Base-by-base conservation (phyloP, 2,113 vertebrate species). In the Opisthocomus hoazin region DNA sequence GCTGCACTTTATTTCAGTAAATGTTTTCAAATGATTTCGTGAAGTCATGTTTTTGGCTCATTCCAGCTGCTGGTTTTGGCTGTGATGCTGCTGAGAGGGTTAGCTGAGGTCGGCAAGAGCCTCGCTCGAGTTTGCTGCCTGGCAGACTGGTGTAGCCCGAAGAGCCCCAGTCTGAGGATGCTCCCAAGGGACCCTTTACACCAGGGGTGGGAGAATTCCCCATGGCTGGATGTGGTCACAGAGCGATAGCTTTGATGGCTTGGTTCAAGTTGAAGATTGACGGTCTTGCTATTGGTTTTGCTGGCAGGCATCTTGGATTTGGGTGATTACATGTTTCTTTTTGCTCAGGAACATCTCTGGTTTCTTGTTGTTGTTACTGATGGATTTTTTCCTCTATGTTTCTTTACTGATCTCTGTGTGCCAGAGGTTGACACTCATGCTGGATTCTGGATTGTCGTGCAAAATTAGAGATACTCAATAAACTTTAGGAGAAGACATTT, bases 21-120 rank as follows among this genome's bases (percentile, higher is more conserved):
- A 81, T 90, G 96, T 97, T 96, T 92, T 91, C 93, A 94, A 94
- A 89, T 71, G 95, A 80, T 92, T 86, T 91, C 4, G n/a, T 94
- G 95, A 84, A 97, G 91, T 98, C 93, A 96, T 96, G 93, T 34
- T 87, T 97, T 94, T 96, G 96, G 95, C 87, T 92, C 69, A 58
- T 87, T 74, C 36, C 92, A 81, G 75, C 94, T 92, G 91, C 89
- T 95, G 68, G 2, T 93, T 94, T 97, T 96, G 97, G 94, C 91
- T 78, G 84, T 2, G 1, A 1, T 41, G 57, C 87, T 90, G 48
- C 88, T 79, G 53, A 73, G 83, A 57, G 94, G 97, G 93, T 97
- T 94, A 93, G 81, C 45, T 95, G 94, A 98, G 97, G 97, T 68
- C 81, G 95, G 63, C 1, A 21, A 89, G 88, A 73, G 45, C 77